These are phyloP conservation scores for Brenthis daphne DNA, from an alignment of 2,888 invertebrate species.

Conservation along the genomic window DNA sequence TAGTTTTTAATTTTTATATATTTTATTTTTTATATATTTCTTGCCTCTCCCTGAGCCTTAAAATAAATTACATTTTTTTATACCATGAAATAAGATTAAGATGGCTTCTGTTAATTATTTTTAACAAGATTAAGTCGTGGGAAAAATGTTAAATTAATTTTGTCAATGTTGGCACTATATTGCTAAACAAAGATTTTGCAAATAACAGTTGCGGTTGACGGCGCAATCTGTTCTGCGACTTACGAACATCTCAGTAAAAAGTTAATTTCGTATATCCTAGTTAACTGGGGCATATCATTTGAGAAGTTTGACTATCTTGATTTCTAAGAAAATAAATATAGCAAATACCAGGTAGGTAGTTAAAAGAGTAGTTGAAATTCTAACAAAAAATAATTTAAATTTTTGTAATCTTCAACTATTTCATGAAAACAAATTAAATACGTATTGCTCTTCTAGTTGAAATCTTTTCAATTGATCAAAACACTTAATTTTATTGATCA, in stretches of 20 bases:
- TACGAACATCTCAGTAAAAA: conserved; percentile 55
- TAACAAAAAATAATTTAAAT: conserved; percentile 8
- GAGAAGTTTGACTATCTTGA: conserved; percentile 32
- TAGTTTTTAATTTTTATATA: too few species aligned
- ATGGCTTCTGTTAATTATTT: conserved; percentile 12
- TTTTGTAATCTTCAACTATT: conserved; percentile 6
- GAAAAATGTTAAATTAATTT: conserved; percentile 36
- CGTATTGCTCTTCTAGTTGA: not conserved
- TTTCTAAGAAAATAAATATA: conserved; percentile 14
- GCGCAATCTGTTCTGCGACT: conserved; percentile 66
- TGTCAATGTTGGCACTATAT: conserved; percentile 34
- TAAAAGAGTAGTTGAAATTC: conserved; percentile 9
- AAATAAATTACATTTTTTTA: not conserved
- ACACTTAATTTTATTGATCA: not conserved
- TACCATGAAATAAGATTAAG: not conserved
- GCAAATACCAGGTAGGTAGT: not conserved
- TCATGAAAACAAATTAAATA: conserved; percentile 3
- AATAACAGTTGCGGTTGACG: conserved; percentile 57
- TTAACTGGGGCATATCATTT: conserved; percentile 63
- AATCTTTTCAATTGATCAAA: conserved; percentile 33
- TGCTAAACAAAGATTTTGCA: conserved; percentile 54
- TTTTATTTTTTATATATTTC: too few species aligned
- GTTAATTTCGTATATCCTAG: conserved; percentile 57
- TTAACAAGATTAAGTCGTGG: conserved; percentile 36
- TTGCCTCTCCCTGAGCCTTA: not conserved